phyloP scores from a whole-genome alignment of 2,888 invertebrate genomes.

The Lepas anatifera region DNA sequence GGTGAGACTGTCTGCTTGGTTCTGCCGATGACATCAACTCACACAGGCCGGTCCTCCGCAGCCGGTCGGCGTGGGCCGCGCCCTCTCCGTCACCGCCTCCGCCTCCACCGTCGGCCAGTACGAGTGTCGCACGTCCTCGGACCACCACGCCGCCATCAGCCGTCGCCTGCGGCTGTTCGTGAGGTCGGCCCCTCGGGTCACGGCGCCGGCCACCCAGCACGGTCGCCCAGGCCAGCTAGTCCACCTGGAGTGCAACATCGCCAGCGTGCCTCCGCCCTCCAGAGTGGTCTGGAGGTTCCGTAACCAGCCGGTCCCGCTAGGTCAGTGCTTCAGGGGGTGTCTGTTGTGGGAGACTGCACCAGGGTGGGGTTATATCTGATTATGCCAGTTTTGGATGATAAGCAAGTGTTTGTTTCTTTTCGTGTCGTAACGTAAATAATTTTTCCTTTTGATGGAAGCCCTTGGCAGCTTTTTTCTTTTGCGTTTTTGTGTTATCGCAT shows the following conservation, averaged over 20 bases:
- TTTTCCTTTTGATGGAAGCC: too few species aligned
- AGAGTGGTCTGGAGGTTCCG: conserved; percentile 75
- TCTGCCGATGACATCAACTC: background rate
- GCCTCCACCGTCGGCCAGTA: background rate
- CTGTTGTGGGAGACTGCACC: too few species aligned
- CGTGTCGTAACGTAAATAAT: too few species aligned
- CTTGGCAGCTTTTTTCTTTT: too few species aligned
- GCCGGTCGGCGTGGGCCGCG: background rate
- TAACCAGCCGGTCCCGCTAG: conserved; percentile 38
- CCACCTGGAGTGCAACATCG: conserved; percentile 74
- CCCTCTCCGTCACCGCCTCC: background rate
- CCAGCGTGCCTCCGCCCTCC: conserved; percentile 79
- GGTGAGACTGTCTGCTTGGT: background rate
- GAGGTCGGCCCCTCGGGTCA: conserved; percentile 54
- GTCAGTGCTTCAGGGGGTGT: too few species aligned
- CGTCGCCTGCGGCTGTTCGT: background rate
- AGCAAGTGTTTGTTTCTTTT: too few species aligned
- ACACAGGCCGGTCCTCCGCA: background rate
- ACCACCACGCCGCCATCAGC: background rate
- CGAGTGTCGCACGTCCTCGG: background rate
- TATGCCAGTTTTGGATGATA: too few species aligned
- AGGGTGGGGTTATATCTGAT: too few species aligned
- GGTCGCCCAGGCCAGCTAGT: conserved; percentile 66
- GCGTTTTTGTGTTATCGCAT: too few species aligned
- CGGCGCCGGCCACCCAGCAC: conserved; percentile 70